These are phyloP conservation scores for Heterocephalus glaber DNA, from an alignment of 2,113 vertebrate species.

Conservation along the genomic window DNA sequence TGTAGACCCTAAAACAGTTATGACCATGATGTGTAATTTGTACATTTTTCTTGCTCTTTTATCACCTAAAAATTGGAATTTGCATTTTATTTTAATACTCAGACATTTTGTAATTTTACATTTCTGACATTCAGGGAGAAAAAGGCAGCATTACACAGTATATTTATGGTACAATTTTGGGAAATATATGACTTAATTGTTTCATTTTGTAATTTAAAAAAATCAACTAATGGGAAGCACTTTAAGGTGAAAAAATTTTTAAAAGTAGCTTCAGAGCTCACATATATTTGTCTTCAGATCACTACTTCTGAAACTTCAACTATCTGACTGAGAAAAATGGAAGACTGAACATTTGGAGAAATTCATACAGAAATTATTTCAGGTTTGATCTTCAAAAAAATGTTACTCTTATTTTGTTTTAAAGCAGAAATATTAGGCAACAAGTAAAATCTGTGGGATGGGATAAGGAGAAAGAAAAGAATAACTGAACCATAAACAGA, in stretches of 20 bases:
- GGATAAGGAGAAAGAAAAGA: constrained; percentile 12
- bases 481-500: neutral
- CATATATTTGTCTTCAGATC: constrained; percentile 35
- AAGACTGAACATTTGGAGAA: constrained; percentile 38
- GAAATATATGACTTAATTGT: constrained; percentile 44
- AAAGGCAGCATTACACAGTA: neutral
- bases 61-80: constrained; percentile 29
- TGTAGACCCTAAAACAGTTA: constrained; percentile 32
- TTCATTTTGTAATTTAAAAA: constrained; percentile 49
- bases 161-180: constrained; percentile 20
- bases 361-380: constrained; percentile 57
- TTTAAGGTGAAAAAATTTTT: constrained; percentile 18
- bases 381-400: constrained; percentile 40
- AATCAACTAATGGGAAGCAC: neutral
- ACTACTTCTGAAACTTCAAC: constrained; percentile 54
- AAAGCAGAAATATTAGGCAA: constrained; percentile 36
- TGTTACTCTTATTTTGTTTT: constrained; percentile 46
- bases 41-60: constrained; percentile 14
- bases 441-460: constrained; percentile 15
- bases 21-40: constrained; percentile 5
- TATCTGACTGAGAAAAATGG: constrained; percentile 44
- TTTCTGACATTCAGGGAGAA: constrained; percentile 38
- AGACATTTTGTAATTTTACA: constrained; percentile 48
- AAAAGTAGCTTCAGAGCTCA: constrained; percentile 5
- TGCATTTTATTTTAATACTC: constrained; percentile 54